Evolutionary conservation across 2,888 invertebrate genomes (phyloP), one percentile per base, ranked within the genome.

Genomic region (Hypercompe scribonia): DNA sequence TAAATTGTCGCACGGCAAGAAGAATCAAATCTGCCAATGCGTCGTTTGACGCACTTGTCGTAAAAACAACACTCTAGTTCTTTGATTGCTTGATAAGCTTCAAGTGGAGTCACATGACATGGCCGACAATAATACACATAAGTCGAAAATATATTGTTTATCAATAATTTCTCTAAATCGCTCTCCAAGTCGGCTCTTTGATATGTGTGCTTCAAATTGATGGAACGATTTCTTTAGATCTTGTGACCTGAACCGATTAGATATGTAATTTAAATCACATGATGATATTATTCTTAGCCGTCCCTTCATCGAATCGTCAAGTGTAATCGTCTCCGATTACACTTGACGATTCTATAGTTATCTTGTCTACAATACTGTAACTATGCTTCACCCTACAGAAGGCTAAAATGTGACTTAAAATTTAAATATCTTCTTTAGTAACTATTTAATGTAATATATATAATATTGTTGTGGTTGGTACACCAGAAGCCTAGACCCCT

Each of bases 81-180:
- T 15, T 63, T 68, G 63, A 68, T 67, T 67, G 33, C 63, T 39
- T 46, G 83, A 84, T 81, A 75, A 71, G n/a, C 21, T 1, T 68
- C 2, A 71, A 82, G 82, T 65, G 67, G 46, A 84, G 70, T 82
- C 81, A 81, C 80, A 74, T 81, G 81, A 81, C 39, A 10, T 39
- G 28, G 21, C 39, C 34, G 3, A 18, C 46, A 82, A 33, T 65
- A 65, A 65, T 36, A 36, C 28, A 24, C 61, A 33, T 68, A 42
- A 70, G n/a, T 24, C 7, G n/a, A 71, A 36, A 68, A 34, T 63
- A 65, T 54, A 42, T n/a, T 28, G 66, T 33, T 65, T 81, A 82
- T 82, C 80, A 58, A 69, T 72, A 75, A 81, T 84, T 79, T 81
- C 68, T 7, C 21, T 70, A 72, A 79, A 72, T 63, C 67, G 69